These are phyloP conservation scores for Manis crassicaudata DNA, from an alignment of 2,797 vertebrate genomes.

Conservation along the genomic window DNA sequence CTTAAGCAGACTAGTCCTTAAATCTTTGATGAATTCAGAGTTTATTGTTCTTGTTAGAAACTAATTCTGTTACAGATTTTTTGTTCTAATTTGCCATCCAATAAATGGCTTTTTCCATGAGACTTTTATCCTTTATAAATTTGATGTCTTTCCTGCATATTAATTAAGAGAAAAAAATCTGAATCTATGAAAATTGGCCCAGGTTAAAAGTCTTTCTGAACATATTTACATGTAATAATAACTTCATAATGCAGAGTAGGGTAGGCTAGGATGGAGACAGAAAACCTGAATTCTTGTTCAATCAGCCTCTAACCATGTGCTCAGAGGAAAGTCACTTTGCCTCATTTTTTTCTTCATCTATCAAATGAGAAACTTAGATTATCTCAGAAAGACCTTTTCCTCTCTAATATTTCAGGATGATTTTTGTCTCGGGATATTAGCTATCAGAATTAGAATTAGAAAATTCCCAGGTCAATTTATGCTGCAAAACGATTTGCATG, in stretches of 20 bases:
- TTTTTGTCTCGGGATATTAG: slow-evolving; percentile 18
- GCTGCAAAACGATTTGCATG: not conserved
- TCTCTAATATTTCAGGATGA: not conserved
- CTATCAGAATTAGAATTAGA: not conserved
- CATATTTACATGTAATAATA: not conserved
- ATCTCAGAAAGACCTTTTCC: not conserved
- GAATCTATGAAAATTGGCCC: not conserved
- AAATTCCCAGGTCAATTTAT: not conserved
- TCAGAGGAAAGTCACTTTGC: not conserved
- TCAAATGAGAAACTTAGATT: not conserved
- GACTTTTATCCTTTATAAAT: not conserved
- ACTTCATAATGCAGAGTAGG: not conserved
- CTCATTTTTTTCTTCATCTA: slow-evolving; percentile 35
- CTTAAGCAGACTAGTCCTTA: not conserved
- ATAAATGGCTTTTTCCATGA: not conserved
- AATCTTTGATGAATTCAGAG: not conserved
- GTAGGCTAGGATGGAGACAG: not conserved
- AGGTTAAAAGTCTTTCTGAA: not conserved
- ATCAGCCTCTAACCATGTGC: not conserved
- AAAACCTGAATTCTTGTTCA: not conserved
- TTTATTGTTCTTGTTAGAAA: slow-evolving; percentile 32
- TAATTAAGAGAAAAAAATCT: not conserved
- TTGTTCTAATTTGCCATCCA: slow-evolving; percentile 1
- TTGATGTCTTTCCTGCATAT: not conserved
- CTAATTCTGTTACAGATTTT: not conserved